Conservation (phyloP, 35 echinoderm and acorn worm species). For the Apostichopus japonicus region DNA sequence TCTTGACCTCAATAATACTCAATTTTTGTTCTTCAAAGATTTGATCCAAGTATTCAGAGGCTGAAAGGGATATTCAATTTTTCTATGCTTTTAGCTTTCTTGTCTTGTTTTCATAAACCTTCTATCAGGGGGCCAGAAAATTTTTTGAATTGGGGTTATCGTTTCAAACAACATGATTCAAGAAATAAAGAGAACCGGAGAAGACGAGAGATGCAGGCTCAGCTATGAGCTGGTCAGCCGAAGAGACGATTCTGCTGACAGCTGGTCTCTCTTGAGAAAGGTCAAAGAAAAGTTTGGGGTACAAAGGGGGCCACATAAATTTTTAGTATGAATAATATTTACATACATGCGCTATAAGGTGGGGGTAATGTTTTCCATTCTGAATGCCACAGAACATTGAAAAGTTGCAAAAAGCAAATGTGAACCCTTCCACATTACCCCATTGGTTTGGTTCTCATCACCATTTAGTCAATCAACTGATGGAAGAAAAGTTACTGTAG, state of each 20-base stretch:
- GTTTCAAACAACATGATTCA: background rate
- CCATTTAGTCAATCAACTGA: too few species aligned
- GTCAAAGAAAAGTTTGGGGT: slow-evolving; percentile 12
- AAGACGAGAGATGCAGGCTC: slow-evolving; percentile 6
- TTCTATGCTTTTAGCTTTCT: slow-evolving; percentile 41
- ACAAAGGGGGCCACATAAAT: background rate
- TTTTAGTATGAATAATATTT: slow-evolving; percentile 25
- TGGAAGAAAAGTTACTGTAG: too few species aligned
- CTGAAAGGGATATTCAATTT: slow-evolving; percentile 61
- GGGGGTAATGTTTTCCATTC: background rate
- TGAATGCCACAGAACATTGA: background rate
- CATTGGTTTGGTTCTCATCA: too few species aligned
- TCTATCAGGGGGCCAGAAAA: slow-evolving; percentile 33
- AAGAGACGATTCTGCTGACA: slow-evolving; percentile 23
- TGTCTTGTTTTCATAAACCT: slow-evolving; percentile 36
- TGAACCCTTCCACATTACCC: background rate
- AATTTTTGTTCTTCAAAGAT: slow-evolving; percentile 47
- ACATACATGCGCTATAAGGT: background rate
- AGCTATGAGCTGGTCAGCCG: slow-evolving; percentile 36
- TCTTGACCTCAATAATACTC: slow-evolving; percentile 56
- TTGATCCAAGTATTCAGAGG: slow-evolving; percentile 58
- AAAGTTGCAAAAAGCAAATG: background rate
- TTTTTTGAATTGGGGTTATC: slow-evolving; percentile 18
- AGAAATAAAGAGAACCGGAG: background rate
- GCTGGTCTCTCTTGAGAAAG: slow-evolving; percentile 35